Base-by-base conservation (phyloP, 1,140 invertebrate genomes). In the Cyrtorhinus lividipennis region DNA sequence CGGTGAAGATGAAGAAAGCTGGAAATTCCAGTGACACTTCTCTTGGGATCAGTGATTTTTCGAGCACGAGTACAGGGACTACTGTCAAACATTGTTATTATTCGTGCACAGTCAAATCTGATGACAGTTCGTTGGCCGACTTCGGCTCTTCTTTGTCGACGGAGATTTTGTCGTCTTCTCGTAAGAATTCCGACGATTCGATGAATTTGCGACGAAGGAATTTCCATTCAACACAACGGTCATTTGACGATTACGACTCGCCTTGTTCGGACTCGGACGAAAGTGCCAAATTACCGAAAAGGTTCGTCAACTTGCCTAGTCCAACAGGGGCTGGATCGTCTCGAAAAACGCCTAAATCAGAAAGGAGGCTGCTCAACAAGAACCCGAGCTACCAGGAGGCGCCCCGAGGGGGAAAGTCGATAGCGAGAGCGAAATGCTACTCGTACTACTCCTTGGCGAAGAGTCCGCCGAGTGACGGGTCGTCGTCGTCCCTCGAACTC, bases 31-130 rank as follows among this genome's bases (percentile, higher is more conserved):
- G 64, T 48, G 83, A 90, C 70, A 90, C 87, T 1, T 89, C 87
- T 0, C 85, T 89, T 71, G 87, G 86, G 18, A 73, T 89, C 25
- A 88, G 86, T 1, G 87, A 90, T 67, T 90, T 86, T 85, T 89
- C 86, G 0, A 89, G 86, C 38, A 53, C 8, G 5, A 70, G 67
- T 45, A 68, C 68, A 13, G 65, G 67, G n/a, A 69, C 65, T 20
- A 70, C 68, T 18, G 64, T 70, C 0, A 65, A 66, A 30, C 67
- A 69, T 57, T 67, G 64, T 45, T 67, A 69, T 62, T 64, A 68
- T 53, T 66, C 64, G 2, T 65, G 63, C 59, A 59, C 66, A 46
- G 66, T 66, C 0, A 65, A 66, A 63, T 68, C 67, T 25, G 69
- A 70, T 60, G 69, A 70, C 48, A 70, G 68, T 60, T 70, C 69